phyloP scores from a whole-genome alignment of 2,113 vertebrate genomes.

The Syngnathoides biaculeatus region DNA sequence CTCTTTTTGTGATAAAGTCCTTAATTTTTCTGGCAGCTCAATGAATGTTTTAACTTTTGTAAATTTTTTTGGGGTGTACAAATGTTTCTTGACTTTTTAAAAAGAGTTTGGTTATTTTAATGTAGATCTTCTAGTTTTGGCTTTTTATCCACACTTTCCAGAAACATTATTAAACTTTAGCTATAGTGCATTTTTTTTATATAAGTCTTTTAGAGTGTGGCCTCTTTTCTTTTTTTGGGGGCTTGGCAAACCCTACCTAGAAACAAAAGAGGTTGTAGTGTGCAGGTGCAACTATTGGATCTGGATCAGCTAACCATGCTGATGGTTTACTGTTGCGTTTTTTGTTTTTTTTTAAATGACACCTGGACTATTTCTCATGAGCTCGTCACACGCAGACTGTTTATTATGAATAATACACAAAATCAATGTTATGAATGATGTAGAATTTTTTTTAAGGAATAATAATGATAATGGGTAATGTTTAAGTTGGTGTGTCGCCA shows the following conservation, averaged over 20 bases:
- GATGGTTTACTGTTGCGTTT: constrained; percentile 68
- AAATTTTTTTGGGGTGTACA: background rate
- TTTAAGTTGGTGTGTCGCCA: constrained; percentile 38
- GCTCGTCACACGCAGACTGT: background rate
- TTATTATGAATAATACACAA: background rate
- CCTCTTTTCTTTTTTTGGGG: constrained; percentile 35
- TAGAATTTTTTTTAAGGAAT: background rate
- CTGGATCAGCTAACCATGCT: constrained; percentile 73
- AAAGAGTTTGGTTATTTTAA: constrained; percentile 41
- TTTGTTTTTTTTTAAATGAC: constrained; percentile 49
- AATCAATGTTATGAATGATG: background rate
- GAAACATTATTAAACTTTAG: background rate
- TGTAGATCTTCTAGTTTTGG: constrained; percentile 25
- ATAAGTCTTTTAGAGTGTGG: constrained; percentile 8
- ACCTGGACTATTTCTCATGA: constrained; percentile 75
- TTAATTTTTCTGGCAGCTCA: constrained; percentile 32
- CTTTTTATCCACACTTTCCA: constrained; percentile 32
- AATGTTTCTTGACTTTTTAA: constrained; percentile 28
- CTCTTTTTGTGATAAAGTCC: background rate
- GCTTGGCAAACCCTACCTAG: constrained; percentile 19
- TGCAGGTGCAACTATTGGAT: constrained; percentile 73
- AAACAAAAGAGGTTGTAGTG: constrained; percentile 46
- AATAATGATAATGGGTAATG: constrained; percentile 14
- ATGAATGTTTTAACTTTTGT: constrained; percentile 43
- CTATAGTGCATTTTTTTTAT: background rate